These are phyloP conservation scores for Amphimallon solstitiale DNA, from an alignment of 2,888 invertebrate species.

Conservation along the genomic window DNA sequence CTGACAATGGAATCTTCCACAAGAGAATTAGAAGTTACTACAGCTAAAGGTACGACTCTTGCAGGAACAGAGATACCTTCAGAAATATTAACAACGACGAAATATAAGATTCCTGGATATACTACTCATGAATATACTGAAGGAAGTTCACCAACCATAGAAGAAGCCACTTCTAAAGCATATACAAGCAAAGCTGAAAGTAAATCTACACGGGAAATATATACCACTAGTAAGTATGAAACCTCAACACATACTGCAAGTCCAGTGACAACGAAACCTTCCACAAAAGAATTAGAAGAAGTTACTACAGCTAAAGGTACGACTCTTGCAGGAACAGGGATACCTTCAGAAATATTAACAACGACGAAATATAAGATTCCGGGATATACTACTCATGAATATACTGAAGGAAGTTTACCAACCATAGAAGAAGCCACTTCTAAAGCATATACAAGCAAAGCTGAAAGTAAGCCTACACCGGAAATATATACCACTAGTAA, in stretches of 20 bases:
- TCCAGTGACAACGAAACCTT: slow-evolving; percentile 5
- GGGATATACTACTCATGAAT: too few relatives aligned
- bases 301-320: too few relatives aligned
- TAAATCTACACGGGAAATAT: too few relatives aligned
- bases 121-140: too few relatives aligned
- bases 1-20: neutral
- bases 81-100: neutral
- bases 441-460: neutral
- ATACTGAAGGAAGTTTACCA: neutral
- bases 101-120: neutral
- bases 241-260: neutral
- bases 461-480: neutral
- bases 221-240: neutral
- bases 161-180: too few relatives aligned
- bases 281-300: too few relatives aligned
- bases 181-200: too few relatives aligned
- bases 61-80: neutral
- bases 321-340: slow-evolving; percentile 1
- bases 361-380: too few relatives aligned
- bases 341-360: too few relatives aligned
- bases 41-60: neutral
- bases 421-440: neutral
- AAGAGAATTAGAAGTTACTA: neutral
- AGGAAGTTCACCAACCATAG: too few relatives aligned
- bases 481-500: neutral